A percentile compares a stretch with the other conserved stretches of the same genome.
Evolutionary conservation across 2,113 vertebrate species (phyloP).

Genomic region (Excalfactoria chinensis): DNA sequence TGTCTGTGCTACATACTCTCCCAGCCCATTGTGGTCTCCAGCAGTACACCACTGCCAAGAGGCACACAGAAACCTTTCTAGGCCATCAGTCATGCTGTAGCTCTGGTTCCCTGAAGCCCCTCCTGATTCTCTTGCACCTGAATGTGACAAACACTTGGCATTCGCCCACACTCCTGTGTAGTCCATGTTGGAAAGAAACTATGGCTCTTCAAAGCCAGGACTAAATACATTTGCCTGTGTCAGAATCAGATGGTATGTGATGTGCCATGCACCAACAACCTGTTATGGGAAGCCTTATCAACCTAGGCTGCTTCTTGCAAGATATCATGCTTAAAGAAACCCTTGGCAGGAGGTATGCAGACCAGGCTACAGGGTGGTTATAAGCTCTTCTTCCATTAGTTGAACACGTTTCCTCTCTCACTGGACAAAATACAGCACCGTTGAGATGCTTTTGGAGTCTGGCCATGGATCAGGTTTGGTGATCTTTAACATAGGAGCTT

Average conservation of each 20-base stretch:
- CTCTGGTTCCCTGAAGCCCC: neutral
- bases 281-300: neutral
- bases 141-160: neutral
- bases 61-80: accelerated
- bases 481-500: conserved; percentile 16
- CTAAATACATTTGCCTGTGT: neutral
- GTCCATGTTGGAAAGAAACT: neutral
- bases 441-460: neutral
- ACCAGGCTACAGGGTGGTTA: neutral
- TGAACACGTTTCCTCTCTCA: neutral
- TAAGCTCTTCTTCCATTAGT: neutral
- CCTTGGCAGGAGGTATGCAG: neutral
- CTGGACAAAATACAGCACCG: neutral
- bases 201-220: neutral
- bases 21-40: neutral
- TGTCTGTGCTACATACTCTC: neutral
- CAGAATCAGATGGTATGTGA: neutral
- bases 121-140: neutral
- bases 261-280: neutral
- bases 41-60: neutral
- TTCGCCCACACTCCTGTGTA: neutral
- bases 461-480: neutral
- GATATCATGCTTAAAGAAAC: neutral
- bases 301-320: neutral
- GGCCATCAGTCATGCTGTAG: neutral